These are phyloP conservation scores for Drosophila persimilis DNA, from an alignment of 1,140 invertebrate genomes.

Conservation along the genomic window DNA sequence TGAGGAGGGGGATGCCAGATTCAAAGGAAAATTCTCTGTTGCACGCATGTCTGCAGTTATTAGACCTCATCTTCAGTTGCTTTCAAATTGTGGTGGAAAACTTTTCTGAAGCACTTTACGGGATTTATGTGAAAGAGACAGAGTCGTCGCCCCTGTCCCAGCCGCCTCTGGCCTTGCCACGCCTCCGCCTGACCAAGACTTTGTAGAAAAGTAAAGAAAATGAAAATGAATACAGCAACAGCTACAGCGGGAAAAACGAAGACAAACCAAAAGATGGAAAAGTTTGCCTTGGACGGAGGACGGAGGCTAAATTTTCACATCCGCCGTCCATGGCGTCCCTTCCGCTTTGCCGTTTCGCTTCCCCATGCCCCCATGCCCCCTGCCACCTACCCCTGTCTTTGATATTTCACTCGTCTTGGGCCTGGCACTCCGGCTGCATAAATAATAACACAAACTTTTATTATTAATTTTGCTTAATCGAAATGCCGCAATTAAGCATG, in stretches of 20 bases:
- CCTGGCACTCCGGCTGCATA: conserved; percentile 42
- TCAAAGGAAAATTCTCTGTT: background rate
- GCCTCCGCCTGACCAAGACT: too few relatives aligned
- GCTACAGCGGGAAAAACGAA: conserved; percentile 3
- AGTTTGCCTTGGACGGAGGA: conserved; percentile 9
- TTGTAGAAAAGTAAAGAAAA: conserved; percentile 1
- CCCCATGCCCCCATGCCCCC: background rate
- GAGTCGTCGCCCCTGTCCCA: background rate
- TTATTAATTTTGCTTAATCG: conserved; percentile 79
- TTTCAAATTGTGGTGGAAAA: conserved; percentile 13
- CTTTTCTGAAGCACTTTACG: conserved; percentile 30
- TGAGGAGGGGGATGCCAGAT: background rate
- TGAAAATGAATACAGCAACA: background rate
- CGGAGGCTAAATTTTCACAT: conserved; percentile 48
- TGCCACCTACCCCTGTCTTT: conserved; percentile 17
- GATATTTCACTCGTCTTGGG: conserved; percentile 30
- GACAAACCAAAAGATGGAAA: background rate
- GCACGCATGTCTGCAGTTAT: conserved; percentile 43
- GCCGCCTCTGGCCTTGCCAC: too few relatives aligned
- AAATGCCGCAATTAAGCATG: conserved; percentile 76
- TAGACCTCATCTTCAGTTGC: conserved; percentile 2
- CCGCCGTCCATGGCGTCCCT: conserved; percentile 3
- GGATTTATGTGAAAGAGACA: conserved; percentile 24
- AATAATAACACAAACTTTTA: conserved; percentile 77
- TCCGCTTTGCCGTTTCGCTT: background rate